Base-by-base conservation (phyloP, 1,140 invertebrate species). In the Dendroctonus valens region DNA sequence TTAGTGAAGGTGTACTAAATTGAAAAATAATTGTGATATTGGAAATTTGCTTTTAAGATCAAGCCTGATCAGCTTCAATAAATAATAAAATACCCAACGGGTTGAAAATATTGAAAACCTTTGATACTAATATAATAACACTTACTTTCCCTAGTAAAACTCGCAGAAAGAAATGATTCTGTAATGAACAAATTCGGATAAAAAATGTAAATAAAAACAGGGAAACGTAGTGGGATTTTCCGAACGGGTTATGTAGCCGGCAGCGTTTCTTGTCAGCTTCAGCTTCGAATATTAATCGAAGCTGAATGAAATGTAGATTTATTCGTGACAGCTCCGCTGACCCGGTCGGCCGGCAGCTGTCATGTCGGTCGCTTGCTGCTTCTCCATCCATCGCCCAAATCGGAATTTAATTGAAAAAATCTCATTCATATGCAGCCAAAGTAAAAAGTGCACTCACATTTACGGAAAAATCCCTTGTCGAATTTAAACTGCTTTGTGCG, bases 381-480 rank as follows among this genome's bases (percentile, higher is more conserved):
- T 50, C 39, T 42, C 61, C 42, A 50, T 58, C 53, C 54, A 61
- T 59, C 55, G 62, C 57, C 70, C 67, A 74, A 73, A 78, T 78
- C 65, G 74, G 57, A 62, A 77, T 78, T 76, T 78, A 78, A 78
- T 78, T 77, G 77, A 77, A 77, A 76, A 77, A 76, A 69, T 76
- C 76, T 78, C 77, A 77, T 78, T 78, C 77, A 77, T 77, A 77
- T 78, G 75, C 77, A 74, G 72, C 66, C 70, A 71, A 73, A 74
- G 77, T 76, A 77, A 77, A 78, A 78, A 77, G 76, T 74, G 73
- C 72, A 75, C 68, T 71, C 67, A 74, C 72, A 70, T 72, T 72
- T 73, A 70, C 62, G 62, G 39, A 55, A 26, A n/a, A 55, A 39
- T 55, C 38, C 41, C 9, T 41, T 55, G 40, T 12, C 5, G 39